Evolutionary conservation across 1,140 invertebrate species (phyloP), one percentile per base, ranked within the genome.

Genomic region (Idris sp.): DNA sequence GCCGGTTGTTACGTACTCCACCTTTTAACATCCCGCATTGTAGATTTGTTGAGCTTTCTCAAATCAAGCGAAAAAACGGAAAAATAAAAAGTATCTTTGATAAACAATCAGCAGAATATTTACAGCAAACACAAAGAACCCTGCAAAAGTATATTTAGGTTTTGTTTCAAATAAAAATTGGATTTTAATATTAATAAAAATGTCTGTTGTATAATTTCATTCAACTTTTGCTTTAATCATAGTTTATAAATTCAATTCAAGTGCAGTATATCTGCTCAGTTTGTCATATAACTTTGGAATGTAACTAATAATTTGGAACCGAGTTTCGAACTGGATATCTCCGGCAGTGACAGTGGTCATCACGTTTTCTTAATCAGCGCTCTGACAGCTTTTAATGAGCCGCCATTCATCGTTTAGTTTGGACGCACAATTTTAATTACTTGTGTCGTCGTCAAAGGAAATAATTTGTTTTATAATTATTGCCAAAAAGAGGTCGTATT

Each of bases 401-500:
- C 31, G 31, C 2, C 62, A 78, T 59, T 54, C 44, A 78, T 74
- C 80, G n/a, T 80, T 82, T 79, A 79, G 65, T 69, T 76, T 26
- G 41, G 61, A 74, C 44, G 72, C 76, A 78, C 69, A 68, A 80
- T 78, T 83, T 76, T 81, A 76, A 84, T 82, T 83, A 83, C 76
- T 79, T 73, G n/a, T 46, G 35, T 18, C 11, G 13, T 25, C 16
- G 38, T 56, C 58, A 75, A 74, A 74, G 64, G 64, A n/a, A n/a
- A n/a, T n/a, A n/a, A n/a, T n/a, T n/a, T n/a, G n/a, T n/a, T n/a
- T n/a, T n/a, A n/a, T n/a, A n/a, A n/a, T n/a, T n/a, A n/a, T n/a
- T n/a, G n/a, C n/a, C n/a, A n/a, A n/a, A n/a, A n/a, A n/a, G n/a
- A n/a, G n/a, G n/a, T n/a, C n/a, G n/a, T n/a, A n/a, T n/a, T n/a